Conservation (phyloP, 2,888 invertebrate genomes). For the Melanotus villosus region DNA sequence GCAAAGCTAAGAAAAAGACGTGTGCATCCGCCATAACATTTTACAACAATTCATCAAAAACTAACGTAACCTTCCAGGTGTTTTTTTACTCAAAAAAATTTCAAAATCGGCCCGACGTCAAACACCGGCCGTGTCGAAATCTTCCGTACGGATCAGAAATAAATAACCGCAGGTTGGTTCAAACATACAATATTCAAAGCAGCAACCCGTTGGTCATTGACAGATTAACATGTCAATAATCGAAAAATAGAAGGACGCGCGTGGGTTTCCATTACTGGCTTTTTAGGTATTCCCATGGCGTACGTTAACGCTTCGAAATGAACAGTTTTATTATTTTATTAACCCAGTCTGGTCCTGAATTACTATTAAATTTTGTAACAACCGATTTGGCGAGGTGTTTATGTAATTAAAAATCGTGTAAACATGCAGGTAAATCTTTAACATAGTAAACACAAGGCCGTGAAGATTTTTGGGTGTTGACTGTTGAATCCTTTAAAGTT, state of each 20-base stretch:
- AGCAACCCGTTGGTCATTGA: conserved; percentile 16
- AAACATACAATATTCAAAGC: background rate
- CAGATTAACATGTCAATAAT: conserved; percentile 19
- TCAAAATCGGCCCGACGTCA: background rate
- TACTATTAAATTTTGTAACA: background rate
- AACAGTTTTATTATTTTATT: background rate
- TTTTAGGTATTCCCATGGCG: background rate
- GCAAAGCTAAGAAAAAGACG: background rate
- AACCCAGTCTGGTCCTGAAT: background rate
- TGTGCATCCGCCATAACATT: conserved; percentile 22
- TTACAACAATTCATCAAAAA: background rate
- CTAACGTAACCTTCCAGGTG: background rate
- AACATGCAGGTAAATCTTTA: no score
- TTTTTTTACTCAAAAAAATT: background rate
- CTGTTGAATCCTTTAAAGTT: background rate
- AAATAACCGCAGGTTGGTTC: background rate
- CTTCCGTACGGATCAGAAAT: background rate
- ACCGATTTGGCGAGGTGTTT: background rate
- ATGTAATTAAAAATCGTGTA: no score
- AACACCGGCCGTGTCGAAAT: background rate
- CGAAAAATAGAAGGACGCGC: conserved; percentile 14
- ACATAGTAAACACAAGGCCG: no score
- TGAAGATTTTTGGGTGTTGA: background rate
- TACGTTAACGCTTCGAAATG: background rate
- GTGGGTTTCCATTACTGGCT: background rate